Evolutionary conservation across 2,888 invertebrate genomes (phyloP), one percentile per base, ranked within the genome.

Genomic region (Troilus luridus): DNA sequence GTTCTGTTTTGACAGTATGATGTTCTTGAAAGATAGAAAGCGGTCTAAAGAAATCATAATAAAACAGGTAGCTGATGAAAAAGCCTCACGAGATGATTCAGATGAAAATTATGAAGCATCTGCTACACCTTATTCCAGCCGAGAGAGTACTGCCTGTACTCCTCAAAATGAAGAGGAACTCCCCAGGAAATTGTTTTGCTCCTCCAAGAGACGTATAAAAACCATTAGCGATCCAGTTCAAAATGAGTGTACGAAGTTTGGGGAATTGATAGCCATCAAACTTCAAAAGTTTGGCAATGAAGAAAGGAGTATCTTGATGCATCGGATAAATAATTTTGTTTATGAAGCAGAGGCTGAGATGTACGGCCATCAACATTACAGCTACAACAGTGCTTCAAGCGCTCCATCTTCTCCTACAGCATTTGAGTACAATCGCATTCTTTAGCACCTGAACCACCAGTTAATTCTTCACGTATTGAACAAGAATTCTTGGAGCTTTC

Each of bases 1-100:
- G 92, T 92, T 92, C 90, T 91, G 91, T 24, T 91, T 88, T 85
- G 88, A 90, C 10, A 64, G 64, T 27, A 24, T 92, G 58, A 89
- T 89, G 88, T 91, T 92, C 89, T 88, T 92, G 77, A 77, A 24
- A n/a, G 90, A 92, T 41, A 91, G 91, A 60, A 91, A 85, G 11
- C 90, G 91, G 91, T 88, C 91, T 8, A 58, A 54, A 88, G 12
- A 54, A 58, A 58, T 59, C 7, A 54, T 54, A 54, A 81, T 8
- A 9, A 11, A 8, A 1, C 21, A 67, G 67, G 8, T 19, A 12
- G 72, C 19, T 77, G 19, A 77, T 17, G 72, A 77, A 41, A 77
- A 77, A 77, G 19, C 41, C 72, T 17, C 72, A 5, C 41, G 41
- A 41, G 72, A 77, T 41, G 72, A 7, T 77, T 77, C 72, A 41